These are phyloP conservation scores for Yasuhikotakia modesta DNA, from an alignment of 2,797 vertebrate species.

Conservation along the genomic window DNA sequence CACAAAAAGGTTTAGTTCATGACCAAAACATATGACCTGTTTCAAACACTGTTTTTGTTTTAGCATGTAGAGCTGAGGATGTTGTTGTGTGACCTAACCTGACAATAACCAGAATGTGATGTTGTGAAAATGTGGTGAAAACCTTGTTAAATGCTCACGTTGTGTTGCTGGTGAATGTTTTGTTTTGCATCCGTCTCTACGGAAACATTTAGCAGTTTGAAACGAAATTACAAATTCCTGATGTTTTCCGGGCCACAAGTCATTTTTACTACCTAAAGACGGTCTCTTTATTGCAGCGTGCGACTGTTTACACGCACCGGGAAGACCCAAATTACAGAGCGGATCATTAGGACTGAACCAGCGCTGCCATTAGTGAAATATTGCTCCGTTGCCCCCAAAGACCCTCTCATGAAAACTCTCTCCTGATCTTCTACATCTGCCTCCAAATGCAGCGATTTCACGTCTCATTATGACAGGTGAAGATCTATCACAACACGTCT, in stretches of 20 bases:
- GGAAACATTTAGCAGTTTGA: slow-evolving; percentile 55
- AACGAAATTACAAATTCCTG: slow-evolving; percentile 55
- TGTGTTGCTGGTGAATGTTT: slow-evolving; percentile 50
- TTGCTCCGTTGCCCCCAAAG: slow-evolving; percentile 57
- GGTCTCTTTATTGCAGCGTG: too few species aligned
- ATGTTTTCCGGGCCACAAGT: slow-evolving; percentile 56
- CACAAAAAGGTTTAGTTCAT: too few species aligned
- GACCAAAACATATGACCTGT: neutral
- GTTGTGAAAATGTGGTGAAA: slow-evolving; percentile 44
- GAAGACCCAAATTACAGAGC: slow-evolving; percentile 58
- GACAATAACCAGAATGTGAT: neutral
- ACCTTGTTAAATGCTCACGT: too few species aligned
- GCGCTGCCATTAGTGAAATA: slow-evolving; percentile 62
- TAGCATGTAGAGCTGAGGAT: too few species aligned
- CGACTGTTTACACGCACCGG: slow-evolving; percentile 61
- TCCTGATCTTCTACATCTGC: slow-evolving; percentile 47
- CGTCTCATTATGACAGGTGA: slow-evolving; percentile 49
- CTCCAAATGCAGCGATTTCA: slow-evolving; percentile 42
- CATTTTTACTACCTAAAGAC: slow-evolving; percentile 58
- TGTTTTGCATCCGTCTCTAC: slow-evolving; percentile 36
- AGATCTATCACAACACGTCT: slow-evolving; percentile 37
- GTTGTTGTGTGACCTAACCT: too few species aligned
- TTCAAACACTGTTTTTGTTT: neutral
- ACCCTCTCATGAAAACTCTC: slow-evolving; percentile 50
- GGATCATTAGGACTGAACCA: slow-evolving; percentile 64